Evolutionary conservation across 2,113 vertebrate species (phyloP).

Genomic region (Octodon degus): DNA sequence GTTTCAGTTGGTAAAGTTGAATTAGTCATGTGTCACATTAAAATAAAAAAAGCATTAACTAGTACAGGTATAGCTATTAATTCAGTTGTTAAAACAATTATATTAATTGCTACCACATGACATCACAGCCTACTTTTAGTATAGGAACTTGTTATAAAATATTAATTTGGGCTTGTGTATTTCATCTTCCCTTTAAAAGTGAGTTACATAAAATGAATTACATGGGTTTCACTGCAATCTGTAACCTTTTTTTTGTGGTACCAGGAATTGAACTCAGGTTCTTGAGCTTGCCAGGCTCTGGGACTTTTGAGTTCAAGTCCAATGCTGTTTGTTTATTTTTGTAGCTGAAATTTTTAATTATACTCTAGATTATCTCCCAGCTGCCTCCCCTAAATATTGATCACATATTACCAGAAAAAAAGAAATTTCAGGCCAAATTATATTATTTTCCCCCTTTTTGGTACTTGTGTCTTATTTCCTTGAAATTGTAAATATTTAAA

Average conservation of each 20-base stretch:
- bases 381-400: neutral
- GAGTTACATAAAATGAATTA: slow-evolving; percentile 53
- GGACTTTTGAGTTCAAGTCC: neutral
- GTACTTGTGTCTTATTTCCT: neutral
- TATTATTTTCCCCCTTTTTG: neutral
- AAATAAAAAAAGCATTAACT: slow-evolving; percentile 42
- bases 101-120: slow-evolving; percentile 30
- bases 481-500: slow-evolving; percentile 24
- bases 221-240: slow-evolving; percentile 9
- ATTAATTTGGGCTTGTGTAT: slow-evolving; percentile 52
- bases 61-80: neutral
- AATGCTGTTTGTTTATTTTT: neutral
- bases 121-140: slow-evolving; percentile 52
- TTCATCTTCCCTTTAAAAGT: slow-evolving; percentile 61
- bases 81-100: slow-evolving; percentile 40
- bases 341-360: neutral
- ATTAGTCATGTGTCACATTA: slow-evolving; percentile 1
- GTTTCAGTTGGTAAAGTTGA: neutral
- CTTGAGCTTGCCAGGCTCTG: neutral
- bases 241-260: neutral
- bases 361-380: neutral
- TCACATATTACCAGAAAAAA: neutral
- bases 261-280: too few species aligned
- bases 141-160: slow-evolving; percentile 41
- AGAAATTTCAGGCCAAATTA: slow-evolving; percentile 12